Conservation (phyloP, 2,888 invertebrate species). For the Agriopis leucophaearia region DNA sequence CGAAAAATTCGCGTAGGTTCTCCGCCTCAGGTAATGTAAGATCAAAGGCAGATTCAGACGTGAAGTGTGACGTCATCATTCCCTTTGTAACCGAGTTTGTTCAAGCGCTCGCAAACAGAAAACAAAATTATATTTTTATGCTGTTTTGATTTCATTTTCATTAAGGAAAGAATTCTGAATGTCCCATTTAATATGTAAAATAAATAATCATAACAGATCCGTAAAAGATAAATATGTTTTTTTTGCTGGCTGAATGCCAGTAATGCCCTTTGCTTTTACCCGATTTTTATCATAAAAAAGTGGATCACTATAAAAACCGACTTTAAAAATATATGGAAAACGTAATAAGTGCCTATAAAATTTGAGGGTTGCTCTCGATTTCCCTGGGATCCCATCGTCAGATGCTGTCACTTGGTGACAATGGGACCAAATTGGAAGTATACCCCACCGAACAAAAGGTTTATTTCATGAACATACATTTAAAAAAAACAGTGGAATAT, state of each 20-base stretch:
- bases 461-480: too few relatives aligned
- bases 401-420: too few relatives aligned
- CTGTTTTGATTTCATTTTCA: conserved; percentile 33
- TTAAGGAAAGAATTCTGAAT: conserved; percentile 13
- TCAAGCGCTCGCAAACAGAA: conserved; percentile 25
- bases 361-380: too few relatives aligned
- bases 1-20: conserved; percentile 18
- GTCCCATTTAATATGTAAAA: conserved; percentile 7
- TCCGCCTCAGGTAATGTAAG: conserved; percentile 24
- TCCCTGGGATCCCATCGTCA: too few relatives aligned
- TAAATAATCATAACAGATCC: conserved; percentile 16
- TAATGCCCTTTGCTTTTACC: conserved; percentile 9
- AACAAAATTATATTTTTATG: conserved; percentile 30
- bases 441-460: too few relatives aligned
- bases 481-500: too few relatives aligned
- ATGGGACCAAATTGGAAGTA: too few relatives aligned
- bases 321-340: too few relatives aligned
- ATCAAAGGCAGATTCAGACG: conserved; percentile 29
- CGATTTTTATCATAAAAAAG: background rate
- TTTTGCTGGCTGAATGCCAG: conserved; percentile 22
- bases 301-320: too few relatives aligned
- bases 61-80: conserved; percentile 20
- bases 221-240: conserved; percentile 27
- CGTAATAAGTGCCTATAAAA: too few relatives aligned
- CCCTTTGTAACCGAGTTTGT: conserved; percentile 27